Conservation (phyloP, 2,113 vertebrate species). For the Gorsachius goisagi region DNA sequence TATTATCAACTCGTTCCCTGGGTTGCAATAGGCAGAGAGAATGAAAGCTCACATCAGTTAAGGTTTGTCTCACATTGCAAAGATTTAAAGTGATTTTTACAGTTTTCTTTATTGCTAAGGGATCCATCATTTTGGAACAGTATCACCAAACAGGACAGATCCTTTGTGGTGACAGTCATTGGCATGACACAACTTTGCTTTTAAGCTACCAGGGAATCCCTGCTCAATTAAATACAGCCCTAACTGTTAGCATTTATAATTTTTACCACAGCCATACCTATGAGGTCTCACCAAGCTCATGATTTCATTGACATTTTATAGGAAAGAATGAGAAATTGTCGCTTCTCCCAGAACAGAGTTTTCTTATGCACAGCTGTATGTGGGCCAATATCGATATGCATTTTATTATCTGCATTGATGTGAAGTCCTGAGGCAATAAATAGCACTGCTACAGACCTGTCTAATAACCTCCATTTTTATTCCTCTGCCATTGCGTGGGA, state of each 20-base stretch:
- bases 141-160: neutral
- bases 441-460: neutral
- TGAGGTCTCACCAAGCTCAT: neutral
- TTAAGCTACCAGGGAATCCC: neutral
- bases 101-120: neutral
- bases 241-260: neutral
- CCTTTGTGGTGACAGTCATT: neutral
- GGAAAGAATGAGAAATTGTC: neutral
- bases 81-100: constrained; percentile 7
- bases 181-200: neutral
- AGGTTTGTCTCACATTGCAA: neutral
- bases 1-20: neutral
- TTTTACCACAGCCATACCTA: neutral
- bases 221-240: neutral
- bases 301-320: neutral
- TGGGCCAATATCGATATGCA: neutral
- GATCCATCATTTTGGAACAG: neutral
- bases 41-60: neutral
- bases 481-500: neutral
- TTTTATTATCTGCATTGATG: constrained; percentile 20
- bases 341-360: neutral
- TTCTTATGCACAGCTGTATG: neutral
- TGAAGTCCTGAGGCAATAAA: neutral
- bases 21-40: neutral
- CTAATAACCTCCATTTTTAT: neutral